Percentiles rank a stretch among this genome's conserved stretches.
Evolutionary conservation across 2,113 vertebrate species (phyloP).

Genomic region (Sphaerodactylus townsendi): DNA sequence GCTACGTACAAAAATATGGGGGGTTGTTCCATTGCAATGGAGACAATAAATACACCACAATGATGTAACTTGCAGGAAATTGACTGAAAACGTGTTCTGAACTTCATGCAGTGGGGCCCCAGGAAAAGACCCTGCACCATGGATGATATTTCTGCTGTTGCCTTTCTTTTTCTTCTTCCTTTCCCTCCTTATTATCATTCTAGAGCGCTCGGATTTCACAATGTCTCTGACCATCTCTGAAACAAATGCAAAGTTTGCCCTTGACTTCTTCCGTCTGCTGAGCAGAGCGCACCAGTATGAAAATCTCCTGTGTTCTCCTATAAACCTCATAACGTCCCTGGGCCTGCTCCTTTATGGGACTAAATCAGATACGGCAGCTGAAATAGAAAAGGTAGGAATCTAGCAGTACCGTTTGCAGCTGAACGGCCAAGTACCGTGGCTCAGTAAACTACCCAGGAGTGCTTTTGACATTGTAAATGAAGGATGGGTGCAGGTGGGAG

Average conservation of each 20-base stretch:
- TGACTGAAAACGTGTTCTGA: neutral
- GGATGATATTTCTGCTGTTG: neutral
- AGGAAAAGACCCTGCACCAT: neutral
- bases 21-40: too few species aligned
- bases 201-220: neutral
- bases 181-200: neutral
- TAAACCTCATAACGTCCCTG: conserved; percentile 62
- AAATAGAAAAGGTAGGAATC: conserved; percentile 58
- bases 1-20: too few species aligned
- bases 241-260: conserved; percentile 60
- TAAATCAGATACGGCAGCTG: conserved; percentile 40
- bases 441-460: too few species aligned
- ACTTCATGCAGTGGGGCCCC: neutral
- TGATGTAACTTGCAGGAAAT: neutral
- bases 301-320: conserved; percentile 56
- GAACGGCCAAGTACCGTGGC: neutral
- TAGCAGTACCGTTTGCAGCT: neutral
- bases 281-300: conserved; percentile 43
- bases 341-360: conserved; percentile 57
- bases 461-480: neutral
- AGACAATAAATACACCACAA: too few species aligned
- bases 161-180: too few species aligned
- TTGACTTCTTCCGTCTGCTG: conserved; percentile 59
- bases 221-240: conserved; percentile 50
- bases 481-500: too few species aligned